Percentiles rank a stretch among this genome's conserved stretches.
phyloP scores from a whole-genome alignment of 2,797 vertebrate genomes.

The Parotocinclus haroldoi region DNA sequence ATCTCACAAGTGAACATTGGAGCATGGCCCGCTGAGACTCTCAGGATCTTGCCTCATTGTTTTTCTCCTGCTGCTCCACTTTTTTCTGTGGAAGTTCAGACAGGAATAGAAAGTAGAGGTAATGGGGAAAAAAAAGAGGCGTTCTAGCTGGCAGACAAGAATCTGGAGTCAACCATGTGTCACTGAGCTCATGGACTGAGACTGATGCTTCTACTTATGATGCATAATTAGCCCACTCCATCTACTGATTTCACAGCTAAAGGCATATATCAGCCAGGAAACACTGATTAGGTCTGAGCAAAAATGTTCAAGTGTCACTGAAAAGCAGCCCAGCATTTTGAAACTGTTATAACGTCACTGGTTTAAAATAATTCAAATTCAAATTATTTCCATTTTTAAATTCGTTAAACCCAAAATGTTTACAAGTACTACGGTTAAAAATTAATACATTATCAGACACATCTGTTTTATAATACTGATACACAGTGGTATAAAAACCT shows the following conservation, averaged over 20 bases:
- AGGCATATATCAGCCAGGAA: constrained; percentile 11
- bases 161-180: constrained; percentile 1
- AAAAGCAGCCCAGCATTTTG: not conserved
- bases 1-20: constrained; percentile 35
- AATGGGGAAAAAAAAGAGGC: not conserved
- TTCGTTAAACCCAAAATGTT: no score
- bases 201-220: constrained; percentile 13
- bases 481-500: no score
- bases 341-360: no score
- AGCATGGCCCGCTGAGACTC: constrained; percentile 23
- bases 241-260: constrained; percentile 22
- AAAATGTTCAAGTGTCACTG: constrained; percentile 12
- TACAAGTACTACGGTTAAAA: no score
- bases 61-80: constrained; percentile 20
- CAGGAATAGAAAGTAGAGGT: constrained; percentile 24
- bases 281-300: constrained; percentile 15
- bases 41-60: constrained; percentile 18
- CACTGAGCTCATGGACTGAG: constrained; percentile 17
- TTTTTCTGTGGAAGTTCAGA: constrained; percentile 3
- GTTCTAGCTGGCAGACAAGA: not conserved
- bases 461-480: no score
- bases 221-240: constrained; percentile 20
- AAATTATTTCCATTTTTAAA: no score
- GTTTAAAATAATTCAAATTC: no score
- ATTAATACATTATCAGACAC: no score